Base-by-base conservation (phyloP, 2,888 invertebrate species). In the Polietes domitor region DNA sequence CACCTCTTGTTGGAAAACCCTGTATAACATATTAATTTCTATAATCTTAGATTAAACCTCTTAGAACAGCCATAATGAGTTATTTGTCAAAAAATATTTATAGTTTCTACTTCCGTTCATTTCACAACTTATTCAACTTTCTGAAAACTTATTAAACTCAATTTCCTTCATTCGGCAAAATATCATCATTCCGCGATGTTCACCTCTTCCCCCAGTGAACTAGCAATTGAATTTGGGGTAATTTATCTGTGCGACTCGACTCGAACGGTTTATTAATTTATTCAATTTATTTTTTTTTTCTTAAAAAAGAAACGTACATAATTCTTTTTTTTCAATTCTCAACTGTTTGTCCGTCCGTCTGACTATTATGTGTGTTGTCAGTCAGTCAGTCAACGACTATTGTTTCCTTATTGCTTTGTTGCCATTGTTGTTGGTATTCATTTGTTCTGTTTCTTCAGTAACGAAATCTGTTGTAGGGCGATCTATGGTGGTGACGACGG, bases 351-450 rank as follows among this genome's bases (percentile, higher is more conserved):
- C 10, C 61, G 37, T 72, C 32, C 53, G 53, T 76, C 58, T 7
- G 15, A n/a, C 47, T 28, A 43, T 68, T n/a, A n/a, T n/a, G 47
- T 55, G 19, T 82, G 68, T 68, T 24, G 68, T 28, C 24, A 12
- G 68, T 68, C 68, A 43, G 5, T 43, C n/a, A 68, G 43, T 68
- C 68, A 68, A 65, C 68, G 43, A 68, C 68, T 68, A 68, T 68
- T 68, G 37, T 68, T 68, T 68, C 68, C 68, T 68, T 68, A 68
- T 24, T 68, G 41, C 43, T 37, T 37, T 37, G 37, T 37, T 12
- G 10, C 1, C 9, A 12, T 37, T 37, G 37, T 37, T 37, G 37
- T 37, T 37, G 37, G 19, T 53, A 50, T 53, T 53, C 4, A 21
- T 53, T 53, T 53, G 53, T 53, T 53, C 21, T 50, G 53, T 37